Evolutionary conservation across 2,113 vertebrate genomes (phyloP), one percentile per base, ranked within the genome.

Genomic region (Barbus barbus): DNA sequence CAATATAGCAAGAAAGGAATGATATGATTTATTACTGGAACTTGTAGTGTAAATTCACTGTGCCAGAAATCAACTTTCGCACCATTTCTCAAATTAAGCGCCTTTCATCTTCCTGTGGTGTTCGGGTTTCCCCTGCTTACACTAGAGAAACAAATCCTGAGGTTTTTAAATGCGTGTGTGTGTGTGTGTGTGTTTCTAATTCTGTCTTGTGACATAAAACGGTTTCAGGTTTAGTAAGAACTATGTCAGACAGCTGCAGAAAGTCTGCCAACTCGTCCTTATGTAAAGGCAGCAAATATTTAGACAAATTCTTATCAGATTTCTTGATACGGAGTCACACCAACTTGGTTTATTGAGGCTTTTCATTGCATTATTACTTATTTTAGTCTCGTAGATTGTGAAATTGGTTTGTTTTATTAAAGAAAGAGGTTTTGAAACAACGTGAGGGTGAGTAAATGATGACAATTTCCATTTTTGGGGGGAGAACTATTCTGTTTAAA

Each of bases 151-250:
- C 38, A 63, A 44, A 79, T 26, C 14, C 36, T 63, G 56, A 44
- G 2, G 36, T 61, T 38, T 60, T 78, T 78, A 41, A 5, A n/a
- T n/a, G n/a, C 1, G 3, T 51, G 14, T 20, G 38, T 38, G 38
- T 38, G 46, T 48, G 46, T 38, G 13, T 60, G 22, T 78, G 36
- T 44, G 56, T 44, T 79, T 63, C 56, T 44, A 63, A 44, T 61
- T 56, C 56, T 28, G 77, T 79, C 77, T 61, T 79, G 56, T 60
- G 33, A 78, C 56, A 78, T 60, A 60, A 78, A 60, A 5, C 13
- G 7, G 28, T 18, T 5, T 78, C 31, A 0, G 56, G 36, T 41
- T 79, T 20, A 79, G 13, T 26, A 63, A 11, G 36, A 79, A 41
- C 77, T 38, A 5, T 44, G 44, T 61, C 14, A 79, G n/a, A 44